phyloP scores from a whole-genome alignment of 2,113 vertebrate genomes.

The Capricornis sumatraensis region DNA sequence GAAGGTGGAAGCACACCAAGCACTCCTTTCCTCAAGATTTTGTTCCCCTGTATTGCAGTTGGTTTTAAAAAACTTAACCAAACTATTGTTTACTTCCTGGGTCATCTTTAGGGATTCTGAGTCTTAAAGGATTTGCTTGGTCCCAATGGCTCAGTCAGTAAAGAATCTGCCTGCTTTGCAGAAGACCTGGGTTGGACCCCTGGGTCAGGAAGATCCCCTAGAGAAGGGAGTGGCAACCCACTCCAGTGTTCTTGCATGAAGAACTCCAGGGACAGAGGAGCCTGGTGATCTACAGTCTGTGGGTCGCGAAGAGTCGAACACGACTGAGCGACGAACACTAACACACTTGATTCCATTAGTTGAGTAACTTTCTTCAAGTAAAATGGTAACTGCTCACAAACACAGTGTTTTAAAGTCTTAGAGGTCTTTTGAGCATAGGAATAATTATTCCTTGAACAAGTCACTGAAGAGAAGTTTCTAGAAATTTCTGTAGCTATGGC shows the following conservation, averaged over 20 bases:
- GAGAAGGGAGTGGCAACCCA: background rate
- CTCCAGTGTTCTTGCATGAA: background rate
- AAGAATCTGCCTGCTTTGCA: background rate
- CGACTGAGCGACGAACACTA: background rate
- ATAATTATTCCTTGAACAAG: background rate
- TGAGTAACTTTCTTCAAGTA: background rate
- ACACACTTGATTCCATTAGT: background rate
- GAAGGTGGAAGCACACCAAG: rapidly evolving
- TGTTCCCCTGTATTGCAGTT: background rate
- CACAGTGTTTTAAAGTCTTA: background rate
- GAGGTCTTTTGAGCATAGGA: background rate
- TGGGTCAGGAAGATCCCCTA: background rate
- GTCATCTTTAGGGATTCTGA: background rate
- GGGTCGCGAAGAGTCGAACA: background rate
- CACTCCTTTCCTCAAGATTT: background rate
- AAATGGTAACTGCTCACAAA: background rate
- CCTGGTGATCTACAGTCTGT: background rate
- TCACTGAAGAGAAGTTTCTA: slow-evolving; percentile 2
- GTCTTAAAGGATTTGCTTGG: background rate
- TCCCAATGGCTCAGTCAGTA: background rate
- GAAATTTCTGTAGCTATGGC: slow-evolving; percentile 29
- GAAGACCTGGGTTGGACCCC: background rate
- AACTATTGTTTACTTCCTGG: background rate
- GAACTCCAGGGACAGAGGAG: background rate
- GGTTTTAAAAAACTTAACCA: background rate